Evolutionary conservation across 2,113 vertebrate species (phyloP), one percentile per base, ranked within the genome.

Genomic region (Arvicanthis niloticus): DNA sequence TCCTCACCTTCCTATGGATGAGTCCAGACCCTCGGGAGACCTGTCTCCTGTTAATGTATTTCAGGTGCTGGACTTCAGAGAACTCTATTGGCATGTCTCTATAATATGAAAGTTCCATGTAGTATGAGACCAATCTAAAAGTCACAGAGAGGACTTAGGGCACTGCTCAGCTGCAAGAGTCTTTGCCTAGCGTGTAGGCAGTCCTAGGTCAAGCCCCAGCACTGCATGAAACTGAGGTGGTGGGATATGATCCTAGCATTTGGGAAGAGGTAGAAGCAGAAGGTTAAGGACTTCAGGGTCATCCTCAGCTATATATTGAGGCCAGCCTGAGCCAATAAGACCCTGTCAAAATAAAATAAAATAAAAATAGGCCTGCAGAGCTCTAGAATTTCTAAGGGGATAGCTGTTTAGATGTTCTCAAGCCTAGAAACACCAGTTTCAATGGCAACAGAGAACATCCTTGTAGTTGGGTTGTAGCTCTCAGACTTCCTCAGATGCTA

Each of bases 141-240:
- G 48, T 48, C 48, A 34, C 31, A 34, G 29, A 22, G 15, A 81
- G 37, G 78, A 58, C 53, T 82, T 53, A 21, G 37, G 34, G 11
- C 12, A 42, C 12, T 3, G 56, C 56, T 60, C 56, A 40, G 37
- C 40, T n/a, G 9, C 31, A 29, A 42, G 34, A 81, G 53, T 13
- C 9, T 15, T 0, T 15, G 31, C 10, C 0, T 21, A 34, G 9
- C 78, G 3, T 58, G 48, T 45, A 40, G 19, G 19, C 4, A 37
- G 15, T 26, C 73, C n/a, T 31, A 67, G 56, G 58, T 60, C 56
- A 84, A 84, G 37, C 11, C 37, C 37, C 56, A 58, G 37, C 37
- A 60, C 80, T n/a, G 11, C 56, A 42, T 81, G 53, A 58, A n/a
- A 7, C 78, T 58, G 48, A 37, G 16, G 8, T 53, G 77, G 48